Evolutionary conservation across 2,113 vertebrate genomes (phyloP).

Genomic region (Eleginops maclovinus): DNA sequence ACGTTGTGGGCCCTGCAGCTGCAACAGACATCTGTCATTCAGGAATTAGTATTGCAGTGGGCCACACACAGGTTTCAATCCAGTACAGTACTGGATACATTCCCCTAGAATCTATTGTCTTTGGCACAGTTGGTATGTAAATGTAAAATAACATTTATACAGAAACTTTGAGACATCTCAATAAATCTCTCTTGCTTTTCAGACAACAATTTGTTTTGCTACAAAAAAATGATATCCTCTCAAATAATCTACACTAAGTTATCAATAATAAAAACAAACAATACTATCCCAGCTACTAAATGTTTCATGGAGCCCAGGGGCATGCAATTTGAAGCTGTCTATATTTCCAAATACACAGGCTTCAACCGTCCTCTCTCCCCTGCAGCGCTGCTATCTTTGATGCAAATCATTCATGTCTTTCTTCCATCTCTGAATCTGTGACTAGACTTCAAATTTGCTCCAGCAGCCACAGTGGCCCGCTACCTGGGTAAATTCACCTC

Average conservation of each 20-base stretch:
- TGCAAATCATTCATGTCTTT: slow-evolving; percentile 52
- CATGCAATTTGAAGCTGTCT: slow-evolving; percentile 29
- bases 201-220: neutral
- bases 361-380: slow-evolving; percentile 19
- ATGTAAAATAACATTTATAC: neutral
- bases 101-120: neutral
- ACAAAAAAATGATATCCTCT: neutral
- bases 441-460: slow-evolving; percentile 49
- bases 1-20: slow-evolving; percentile 2
- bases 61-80: neutral
- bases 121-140: neutral
- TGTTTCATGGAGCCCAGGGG: slow-evolving; percentile 38
- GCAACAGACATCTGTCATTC: neutral
- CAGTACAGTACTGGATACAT: neutral
- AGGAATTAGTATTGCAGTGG: neutral
- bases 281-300: slow-evolving; percentile 23
- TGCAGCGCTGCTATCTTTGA: slow-evolving; percentile 32
- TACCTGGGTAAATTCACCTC: slow-evolving; percentile 13
- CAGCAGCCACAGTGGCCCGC: neutral
- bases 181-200: neutral
- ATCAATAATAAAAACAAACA: slow-evolving; percentile 19
- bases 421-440: slow-evolving; percentile 23
- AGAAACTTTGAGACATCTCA: neutral
- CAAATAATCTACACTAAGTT: neutral
- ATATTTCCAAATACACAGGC: slow-evolving; percentile 20